phyloP scores from a whole-genome alignment of 2,888 invertebrate species.

The Dione vanillae region DNA sequence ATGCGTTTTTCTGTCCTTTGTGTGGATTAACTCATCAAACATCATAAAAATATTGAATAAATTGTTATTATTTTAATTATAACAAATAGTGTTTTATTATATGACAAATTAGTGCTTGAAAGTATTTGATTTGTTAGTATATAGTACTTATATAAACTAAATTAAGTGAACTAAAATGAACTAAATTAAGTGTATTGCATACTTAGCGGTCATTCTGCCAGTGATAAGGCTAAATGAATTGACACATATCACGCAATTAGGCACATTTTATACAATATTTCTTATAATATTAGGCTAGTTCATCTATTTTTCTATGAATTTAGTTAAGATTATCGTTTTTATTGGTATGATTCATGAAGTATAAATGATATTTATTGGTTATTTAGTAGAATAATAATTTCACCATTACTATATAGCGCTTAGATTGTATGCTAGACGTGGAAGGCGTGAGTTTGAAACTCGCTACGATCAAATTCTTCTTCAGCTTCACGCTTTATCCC shows the following conservation, averaged over 20 bases:
- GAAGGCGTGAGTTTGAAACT: too few relatives aligned
- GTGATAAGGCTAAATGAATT: conserved; percentile 5
- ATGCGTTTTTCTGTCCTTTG: too few relatives aligned
- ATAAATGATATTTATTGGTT: not conserved
- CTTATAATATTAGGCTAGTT: not conserved
- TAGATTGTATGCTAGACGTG: too few relatives aligned
- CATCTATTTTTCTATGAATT: not conserved
- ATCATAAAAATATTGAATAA: too few relatives aligned
- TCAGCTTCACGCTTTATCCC: too few relatives aligned
- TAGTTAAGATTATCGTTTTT: conserved; percentile 1
- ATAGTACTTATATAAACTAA: not conserved
- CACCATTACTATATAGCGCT: too few relatives aligned
- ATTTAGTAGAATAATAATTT: not conserved
- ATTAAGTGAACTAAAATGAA: not conserved
- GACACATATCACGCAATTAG: not conserved
- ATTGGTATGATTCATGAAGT: not conserved
- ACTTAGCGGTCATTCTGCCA: not conserved
- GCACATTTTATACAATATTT: not conserved
- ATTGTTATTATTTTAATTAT: too few relatives aligned
- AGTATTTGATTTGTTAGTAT: not conserved
- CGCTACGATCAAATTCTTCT: too few relatives aligned
- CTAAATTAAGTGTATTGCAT: not conserved
- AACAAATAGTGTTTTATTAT: too few relatives aligned
- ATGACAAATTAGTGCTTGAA: too few relatives aligned
- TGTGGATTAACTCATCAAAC: too few relatives aligned